Percentiles rank a stretch among this genome's conserved stretches.
phyloP scores from a whole-genome alignment of 2,113 vertebrate genomes.

The Alouatta palliata region DNA sequence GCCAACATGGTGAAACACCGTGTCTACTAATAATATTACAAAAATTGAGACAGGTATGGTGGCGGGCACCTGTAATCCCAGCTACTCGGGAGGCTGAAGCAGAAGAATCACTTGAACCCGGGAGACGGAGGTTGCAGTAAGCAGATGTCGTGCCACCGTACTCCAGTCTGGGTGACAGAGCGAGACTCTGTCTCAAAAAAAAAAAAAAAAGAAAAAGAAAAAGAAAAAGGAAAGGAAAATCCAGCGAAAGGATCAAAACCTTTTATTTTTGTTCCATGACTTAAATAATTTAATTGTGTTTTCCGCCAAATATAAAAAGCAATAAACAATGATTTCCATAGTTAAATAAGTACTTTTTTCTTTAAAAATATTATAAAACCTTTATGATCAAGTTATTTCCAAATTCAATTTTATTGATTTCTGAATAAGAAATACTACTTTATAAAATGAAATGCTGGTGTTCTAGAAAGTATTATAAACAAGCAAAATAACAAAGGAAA shows the following conservation, averaged over 20 bases:
- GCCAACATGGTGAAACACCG: no score
- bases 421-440: slow-evolving; percentile 32
- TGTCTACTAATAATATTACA: no score
- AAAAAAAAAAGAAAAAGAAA: no score
- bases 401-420: slow-evolving; percentile 58
- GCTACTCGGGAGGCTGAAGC: no score
- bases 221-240: not conserved
- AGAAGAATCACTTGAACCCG: no score
- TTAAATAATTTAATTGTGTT: not conserved
- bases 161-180: no score
- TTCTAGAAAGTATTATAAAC: slow-evolving; percentile 51
- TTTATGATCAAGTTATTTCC: slow-evolving; percentile 48
- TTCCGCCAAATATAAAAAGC: not conserved
- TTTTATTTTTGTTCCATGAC: slow-evolving; percentile 6
- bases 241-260: not conserved
- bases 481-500: slow-evolving; percentile 39
- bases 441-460: slow-evolving; percentile 50
- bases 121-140: no score
- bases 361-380: not conserved
- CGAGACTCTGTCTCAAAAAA: no score
- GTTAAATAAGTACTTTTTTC: not conserved
- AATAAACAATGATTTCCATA: not conserved
- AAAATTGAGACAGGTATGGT: no score
- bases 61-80: no score
- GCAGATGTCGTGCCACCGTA: no score